Conservation (phyloP, 2,888 invertebrate species). For the Hipparchia sbordonii region DNA sequence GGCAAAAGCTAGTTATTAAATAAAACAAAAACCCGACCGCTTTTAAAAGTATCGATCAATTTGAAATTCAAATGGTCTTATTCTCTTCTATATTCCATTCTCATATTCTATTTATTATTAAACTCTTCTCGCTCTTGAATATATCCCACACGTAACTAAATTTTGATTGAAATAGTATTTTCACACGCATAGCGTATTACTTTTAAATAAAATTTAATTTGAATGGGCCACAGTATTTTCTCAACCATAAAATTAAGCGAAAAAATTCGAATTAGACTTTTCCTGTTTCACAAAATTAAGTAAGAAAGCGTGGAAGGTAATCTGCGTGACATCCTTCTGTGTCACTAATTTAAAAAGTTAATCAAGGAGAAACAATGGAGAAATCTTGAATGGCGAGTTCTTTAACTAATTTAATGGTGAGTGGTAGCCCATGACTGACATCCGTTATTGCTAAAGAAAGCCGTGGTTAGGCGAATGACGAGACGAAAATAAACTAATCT, state of each 20-base stretch:
- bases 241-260: background rate
- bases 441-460: background rate
- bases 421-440: background rate
- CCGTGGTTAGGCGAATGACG: background rate
- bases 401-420: background rate
- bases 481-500: background rate
- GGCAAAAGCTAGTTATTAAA: too few species aligned
- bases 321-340: background rate
- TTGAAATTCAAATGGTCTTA: too few species aligned
- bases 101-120: too few species aligned
- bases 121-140: too few species aligned
- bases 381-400: background rate
- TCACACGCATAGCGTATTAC: too few species aligned
- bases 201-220: too few species aligned
- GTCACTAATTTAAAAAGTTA: constrained; percentile 9
- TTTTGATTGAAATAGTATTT: too few species aligned
- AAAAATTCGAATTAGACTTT: background rate
- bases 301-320: constrained; percentile 8
- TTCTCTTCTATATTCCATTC: too few species aligned
- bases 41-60: too few species aligned
- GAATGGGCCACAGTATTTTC: background rate
- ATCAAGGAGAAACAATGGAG: background rate
- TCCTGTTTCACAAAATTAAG: constrained; percentile 10
- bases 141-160: too few species aligned
- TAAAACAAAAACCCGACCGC: too few species aligned